Evolutionary conservation across 2,888 invertebrate species (phyloP).

Genomic region (Bursaphelenchus okinawaensis): DNA sequence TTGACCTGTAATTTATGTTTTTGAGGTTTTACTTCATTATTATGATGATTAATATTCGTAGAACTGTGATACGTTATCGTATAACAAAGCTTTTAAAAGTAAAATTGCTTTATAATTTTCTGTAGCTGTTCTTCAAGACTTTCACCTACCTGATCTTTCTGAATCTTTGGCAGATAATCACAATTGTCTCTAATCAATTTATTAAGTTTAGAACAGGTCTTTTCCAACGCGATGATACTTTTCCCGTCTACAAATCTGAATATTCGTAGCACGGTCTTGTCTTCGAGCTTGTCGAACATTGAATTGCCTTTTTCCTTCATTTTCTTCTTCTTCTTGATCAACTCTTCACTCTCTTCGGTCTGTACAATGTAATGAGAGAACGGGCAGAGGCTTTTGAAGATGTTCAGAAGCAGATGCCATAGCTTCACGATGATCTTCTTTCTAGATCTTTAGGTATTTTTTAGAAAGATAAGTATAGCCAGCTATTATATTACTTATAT

Average conservation of each 20-base stretch:
- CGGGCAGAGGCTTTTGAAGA: constrained; percentile 9
- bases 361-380: neutral
- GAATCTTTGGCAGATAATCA: constrained; percentile 25
- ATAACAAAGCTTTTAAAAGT: too few relatives aligned
- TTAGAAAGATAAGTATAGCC: too few relatives aligned
- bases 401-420: constrained; percentile 1
- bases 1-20: constrained; percentile 30
- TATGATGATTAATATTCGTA: too few relatives aligned
- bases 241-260: constrained; percentile 27
- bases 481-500: too few relatives aligned
- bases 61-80: neutral
- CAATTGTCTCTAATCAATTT: constrained; percentile 21
- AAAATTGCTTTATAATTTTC: too few relatives aligned
- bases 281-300: constrained; percentile 29
- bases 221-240: constrained; percentile 26
- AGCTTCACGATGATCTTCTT: neutral
- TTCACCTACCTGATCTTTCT: constrained; percentile 35
- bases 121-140: neutral
- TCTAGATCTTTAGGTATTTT: neutral
- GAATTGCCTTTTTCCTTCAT: neutral
- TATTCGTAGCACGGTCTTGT: constrained; percentile 23
- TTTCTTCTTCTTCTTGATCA: constrained; percentile 2
- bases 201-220: constrained; percentile 33
- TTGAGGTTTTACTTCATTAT: too few relatives aligned
- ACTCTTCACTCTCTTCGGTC: neutral